phyloP scores from a whole-genome alignment of 2,888 invertebrate species.

The Margaritifera margaritifera region DNA sequence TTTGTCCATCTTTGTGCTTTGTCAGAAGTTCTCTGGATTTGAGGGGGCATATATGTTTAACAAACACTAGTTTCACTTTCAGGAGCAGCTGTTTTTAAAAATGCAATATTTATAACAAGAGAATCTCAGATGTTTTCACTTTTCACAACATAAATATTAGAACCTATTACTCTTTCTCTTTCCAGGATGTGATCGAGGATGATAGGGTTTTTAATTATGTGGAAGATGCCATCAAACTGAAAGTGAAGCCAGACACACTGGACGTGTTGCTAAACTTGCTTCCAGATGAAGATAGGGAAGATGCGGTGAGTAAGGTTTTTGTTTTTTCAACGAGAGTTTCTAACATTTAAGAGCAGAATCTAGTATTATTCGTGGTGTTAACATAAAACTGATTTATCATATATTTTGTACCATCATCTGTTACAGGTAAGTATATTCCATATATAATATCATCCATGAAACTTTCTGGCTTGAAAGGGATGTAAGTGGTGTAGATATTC shows the following conservation, averaged over 20 bases:
- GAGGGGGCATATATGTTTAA: no score
- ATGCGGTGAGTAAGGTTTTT: constrained; percentile 19
- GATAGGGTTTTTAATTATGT: constrained; percentile 25
- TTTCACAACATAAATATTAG: neutral
- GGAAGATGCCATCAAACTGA: constrained; percentile 39
- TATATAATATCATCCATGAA: no score
- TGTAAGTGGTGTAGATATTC: no score
- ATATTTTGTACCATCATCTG: no score
- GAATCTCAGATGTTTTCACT: neutral
- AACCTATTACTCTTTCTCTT: neutral
- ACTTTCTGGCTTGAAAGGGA: no score
- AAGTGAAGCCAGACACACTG: constrained; percentile 47
- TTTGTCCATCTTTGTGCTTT: no score
- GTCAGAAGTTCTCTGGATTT: no score
- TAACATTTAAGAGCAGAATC: neutral
- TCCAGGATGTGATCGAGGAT: constrained; percentile 20
- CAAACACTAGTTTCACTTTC: neutral
- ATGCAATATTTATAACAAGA: neutral
- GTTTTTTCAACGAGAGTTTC: neutral
- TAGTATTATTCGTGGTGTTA: no score
- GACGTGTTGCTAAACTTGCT: constrained; percentile 30
- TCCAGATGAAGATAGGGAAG: constrained; percentile 19
- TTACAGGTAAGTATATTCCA: no score
- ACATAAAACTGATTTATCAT: no score
- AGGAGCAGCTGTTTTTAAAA: neutral